phyloP scores from a whole-genome alignment of 1,140 invertebrate genomes.

The Zaprionus capensis region DNA sequence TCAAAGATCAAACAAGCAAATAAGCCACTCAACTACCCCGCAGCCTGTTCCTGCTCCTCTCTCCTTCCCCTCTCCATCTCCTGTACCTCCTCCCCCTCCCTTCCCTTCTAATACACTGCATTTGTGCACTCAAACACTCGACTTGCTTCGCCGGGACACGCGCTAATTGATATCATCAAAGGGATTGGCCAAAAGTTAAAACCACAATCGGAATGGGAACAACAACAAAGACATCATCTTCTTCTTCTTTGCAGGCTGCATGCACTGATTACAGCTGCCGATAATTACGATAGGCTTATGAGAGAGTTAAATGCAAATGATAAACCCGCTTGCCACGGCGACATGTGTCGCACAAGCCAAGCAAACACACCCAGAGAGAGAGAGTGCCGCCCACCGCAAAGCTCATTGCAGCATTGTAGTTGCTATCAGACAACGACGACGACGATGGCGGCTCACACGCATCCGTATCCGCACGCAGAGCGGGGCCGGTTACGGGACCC shows the following conservation, averaged over 20 bases:
- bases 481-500: neutral
- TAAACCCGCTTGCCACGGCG: slow-evolving; percentile 18
- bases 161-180: slow-evolving; percentile 57
- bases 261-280: slow-evolving; percentile 50
- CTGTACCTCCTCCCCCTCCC: too few relatives aligned
- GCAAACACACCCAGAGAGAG: neutral
- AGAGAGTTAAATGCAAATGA: slow-evolving; percentile 62
- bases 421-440: slow-evolving; percentile 38
- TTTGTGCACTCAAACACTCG: slow-evolving; percentile 31
- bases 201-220: slow-evolving; percentile 26
- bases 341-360: slow-evolving; percentile 13
- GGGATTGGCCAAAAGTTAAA: slow-evolving; percentile 55
- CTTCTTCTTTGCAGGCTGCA: slow-evolving; percentile 5
- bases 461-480: slow-evolving; percentile 31
- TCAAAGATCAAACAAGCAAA: neutral
- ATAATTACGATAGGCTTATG: slow-evolving; percentile 63
- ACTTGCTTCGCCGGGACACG: slow-evolving; percentile 28
- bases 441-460: slow-evolving; percentile 31
- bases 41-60: neutral
- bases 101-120: neutral
- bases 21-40: neutral
- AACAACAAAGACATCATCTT: slow-evolving; percentile 32
- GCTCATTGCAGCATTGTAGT: slow-evolving; percentile 56
- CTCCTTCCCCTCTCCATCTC: neutral
- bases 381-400: slow-evolving; percentile 37